Evolutionary conservation across 1,140 invertebrate genomes (phyloP), one percentile per base, ranked within the genome.

Genomic region (Pinna nobilis): DNA sequence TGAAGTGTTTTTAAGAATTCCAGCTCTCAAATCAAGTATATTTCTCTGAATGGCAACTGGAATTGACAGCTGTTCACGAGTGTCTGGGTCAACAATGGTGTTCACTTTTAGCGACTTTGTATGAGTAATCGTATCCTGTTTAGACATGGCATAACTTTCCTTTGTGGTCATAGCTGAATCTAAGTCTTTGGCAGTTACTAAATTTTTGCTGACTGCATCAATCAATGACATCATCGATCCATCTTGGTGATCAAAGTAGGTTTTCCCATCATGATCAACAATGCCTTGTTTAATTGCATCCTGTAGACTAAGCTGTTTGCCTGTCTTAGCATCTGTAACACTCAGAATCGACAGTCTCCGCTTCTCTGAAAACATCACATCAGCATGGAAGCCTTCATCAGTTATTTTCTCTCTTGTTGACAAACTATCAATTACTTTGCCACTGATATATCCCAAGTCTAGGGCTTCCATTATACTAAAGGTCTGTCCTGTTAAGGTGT

Each of bases 1-100:
- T 57, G 88, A 88, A 37, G 93, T 93, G 86, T 98, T 98, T 44
- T 67, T 76, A 4, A 86, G 28, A 25, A 81, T 65, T 28, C 83
- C 84, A 32, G 75, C 70, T 59, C 77, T 61, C 23, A 81, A 68
- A 78, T 86, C 77, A 20, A 86, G 61, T 35, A 86, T 35, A 41
- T 94, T 94, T 80, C 93, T 94, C 39, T 92, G 91, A 50, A 97
- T 88, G 50, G 97, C 97, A 66, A 93, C 91, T 87, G 97, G 96
- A 77, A 98, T 47, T 50, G 91, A 93, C 1, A 98, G 79, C 3
- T 92, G 87, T 78, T 95, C 93, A 66, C 95, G 94, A 25, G 83
- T 84, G 15, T 63, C 74, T 60, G 84, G 83, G 72, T 88, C 86
- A 61, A 85, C 60, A 11, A 87, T 82, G 1, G 78, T 78, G 35